These are phyloP conservation scores for Ivindomyrus marchei DNA, from an alignment of 2,113 vertebrate genomes.

Conservation along the genomic window DNA sequence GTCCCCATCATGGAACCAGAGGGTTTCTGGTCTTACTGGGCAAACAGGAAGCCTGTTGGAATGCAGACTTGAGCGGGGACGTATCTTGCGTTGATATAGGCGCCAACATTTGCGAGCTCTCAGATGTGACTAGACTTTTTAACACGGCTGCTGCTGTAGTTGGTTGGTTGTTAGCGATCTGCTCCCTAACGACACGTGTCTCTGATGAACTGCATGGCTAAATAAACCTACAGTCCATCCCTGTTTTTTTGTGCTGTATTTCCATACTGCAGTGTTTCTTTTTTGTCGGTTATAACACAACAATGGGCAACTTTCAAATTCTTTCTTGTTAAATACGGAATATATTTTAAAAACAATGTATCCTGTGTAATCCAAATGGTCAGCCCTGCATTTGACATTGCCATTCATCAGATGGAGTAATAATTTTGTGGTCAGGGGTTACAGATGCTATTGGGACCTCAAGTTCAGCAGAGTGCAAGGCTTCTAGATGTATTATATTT, in stretches of 20 bases:
- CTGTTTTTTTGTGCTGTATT: not conserved
- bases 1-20: not conserved
- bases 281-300: not conserved
- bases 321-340: not conserved
- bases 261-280: not conserved
- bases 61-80: not conserved
- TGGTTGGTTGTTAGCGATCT: not conserved
- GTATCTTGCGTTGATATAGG: not conserved
- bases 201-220: not conserved
- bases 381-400: not conserved
- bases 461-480: not conserved
- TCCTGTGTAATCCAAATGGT: not conserved
- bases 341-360: not conserved
- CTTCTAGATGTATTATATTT: not conserved
- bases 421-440: not conserved
- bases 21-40: slow-evolving; percentile 5
- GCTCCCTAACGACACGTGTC: not conserved
- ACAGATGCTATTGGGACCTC: not conserved
- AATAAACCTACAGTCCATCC: not conserved
- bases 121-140: not conserved
- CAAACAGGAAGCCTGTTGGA: not conserved
- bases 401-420: not conserved
- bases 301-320: not conserved
- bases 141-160: not conserved
- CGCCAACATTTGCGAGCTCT: not conserved